A percentile compares a stretch with the other conserved stretches of the same genome.
Evolutionary conservation across 2,797 vertebrate genomes (phyloP).

Genomic region (Tolypeutes matacus): DNA sequence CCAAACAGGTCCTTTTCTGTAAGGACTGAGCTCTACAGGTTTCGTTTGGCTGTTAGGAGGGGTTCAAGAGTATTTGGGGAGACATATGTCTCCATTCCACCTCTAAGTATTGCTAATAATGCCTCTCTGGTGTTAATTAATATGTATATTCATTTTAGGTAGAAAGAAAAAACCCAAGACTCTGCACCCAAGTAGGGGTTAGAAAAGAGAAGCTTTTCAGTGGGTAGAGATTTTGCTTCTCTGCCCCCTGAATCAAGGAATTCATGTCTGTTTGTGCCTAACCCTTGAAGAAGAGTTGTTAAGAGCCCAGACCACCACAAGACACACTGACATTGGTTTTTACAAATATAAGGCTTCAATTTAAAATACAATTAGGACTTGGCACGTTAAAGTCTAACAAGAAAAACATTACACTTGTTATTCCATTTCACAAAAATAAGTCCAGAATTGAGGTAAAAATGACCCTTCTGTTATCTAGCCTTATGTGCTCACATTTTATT

Average conservation of each 20-base stretch:
- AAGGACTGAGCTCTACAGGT: neutral
- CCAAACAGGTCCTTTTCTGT: rapidly evolving
- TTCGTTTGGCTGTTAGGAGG: no score
- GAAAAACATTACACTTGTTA: conserved; percentile 11
- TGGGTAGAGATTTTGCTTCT: neutral
- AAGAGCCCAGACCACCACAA: neutral
- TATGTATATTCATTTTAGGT: neutral
- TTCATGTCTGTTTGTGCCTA: neutral
- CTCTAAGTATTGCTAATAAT: rapidly evolving
- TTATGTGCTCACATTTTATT: neutral
- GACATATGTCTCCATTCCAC: rapidly evolving
- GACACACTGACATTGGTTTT: conserved; percentile 15
- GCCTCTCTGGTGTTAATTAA: no score
- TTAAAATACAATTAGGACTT: conserved; percentile 19
- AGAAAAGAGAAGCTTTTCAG: neutral
- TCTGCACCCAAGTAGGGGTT: neutral
- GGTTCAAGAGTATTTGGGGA: no score
- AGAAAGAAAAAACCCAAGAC: neutral
- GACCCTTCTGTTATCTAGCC: neutral
- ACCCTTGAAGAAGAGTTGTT: neutral
- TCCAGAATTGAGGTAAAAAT: conserved; percentile 40
- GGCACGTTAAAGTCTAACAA: conserved; percentile 23
- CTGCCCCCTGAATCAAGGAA: neutral
- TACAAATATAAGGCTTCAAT: conserved; percentile 37
- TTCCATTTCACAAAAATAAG: neutral